phyloP scores from a whole-genome alignment of 2,888 invertebrate species.

The Argynnis bischoffii region DNA sequence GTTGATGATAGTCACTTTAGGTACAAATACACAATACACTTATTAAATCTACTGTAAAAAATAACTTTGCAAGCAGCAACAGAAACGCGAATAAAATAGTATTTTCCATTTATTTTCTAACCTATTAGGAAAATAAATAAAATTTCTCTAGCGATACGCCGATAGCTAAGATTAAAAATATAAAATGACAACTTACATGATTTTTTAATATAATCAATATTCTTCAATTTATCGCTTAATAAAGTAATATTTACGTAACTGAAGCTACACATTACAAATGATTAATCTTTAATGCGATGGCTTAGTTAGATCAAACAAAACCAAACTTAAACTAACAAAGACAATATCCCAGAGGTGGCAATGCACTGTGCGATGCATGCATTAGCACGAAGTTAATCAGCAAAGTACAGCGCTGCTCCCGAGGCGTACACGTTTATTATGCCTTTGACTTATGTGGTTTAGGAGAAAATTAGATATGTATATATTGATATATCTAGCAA shows the following conservation, averaged over 20 bases:
- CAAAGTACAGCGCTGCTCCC: constrained; percentile 34
- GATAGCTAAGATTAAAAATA: too few relatives aligned
- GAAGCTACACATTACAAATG: neutral
- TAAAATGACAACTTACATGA: too few relatives aligned
- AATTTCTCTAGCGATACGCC: too few relatives aligned
- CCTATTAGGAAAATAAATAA: too few relatives aligned
- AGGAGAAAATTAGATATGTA: constrained; percentile 14
- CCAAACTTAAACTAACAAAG: constrained; percentile 36
- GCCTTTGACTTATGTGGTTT: constrained; percentile 26
- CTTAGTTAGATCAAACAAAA: constrained; percentile 23
- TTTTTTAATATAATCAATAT: too few relatives aligned
- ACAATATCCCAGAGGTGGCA: constrained; percentile 39
- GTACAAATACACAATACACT: too few relatives aligned
- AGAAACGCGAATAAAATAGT: too few relatives aligned
- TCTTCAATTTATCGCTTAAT: neutral
- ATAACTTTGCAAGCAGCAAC: too few relatives aligned
- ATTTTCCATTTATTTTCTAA: too few relatives aligned
- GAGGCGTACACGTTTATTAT: constrained; percentile 33
- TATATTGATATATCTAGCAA: neutral
- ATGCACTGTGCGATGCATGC: constrained; percentile 41
- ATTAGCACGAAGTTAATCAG: constrained; percentile 45
- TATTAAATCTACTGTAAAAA: too few relatives aligned
- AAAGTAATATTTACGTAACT: neutral
- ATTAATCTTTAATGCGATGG: constrained; percentile 7
- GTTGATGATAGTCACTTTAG: too few relatives aligned